Conservation (phyloP, 2,888 invertebrate genomes). For the Dicycla oo region DNA sequence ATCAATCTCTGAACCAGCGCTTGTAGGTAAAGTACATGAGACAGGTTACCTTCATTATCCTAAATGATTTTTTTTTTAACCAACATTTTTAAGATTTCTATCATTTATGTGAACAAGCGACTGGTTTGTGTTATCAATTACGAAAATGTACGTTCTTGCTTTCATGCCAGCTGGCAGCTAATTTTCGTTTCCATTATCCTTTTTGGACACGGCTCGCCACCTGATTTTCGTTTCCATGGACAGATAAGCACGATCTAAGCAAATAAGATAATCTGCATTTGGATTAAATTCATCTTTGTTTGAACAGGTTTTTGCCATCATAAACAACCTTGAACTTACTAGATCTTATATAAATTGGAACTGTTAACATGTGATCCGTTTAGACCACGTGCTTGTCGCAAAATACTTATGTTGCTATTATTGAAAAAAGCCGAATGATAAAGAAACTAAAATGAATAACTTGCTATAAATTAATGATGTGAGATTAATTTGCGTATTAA, state of each 20-base stretch:
- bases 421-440: no score
- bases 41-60: not conserved
- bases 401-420: no score
- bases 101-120: not conserved
- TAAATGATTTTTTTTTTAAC: not conserved
- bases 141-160: not conserved
- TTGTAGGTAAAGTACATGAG: not conserved
- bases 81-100: not conserved
- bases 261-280: slow-evolving; percentile 18
- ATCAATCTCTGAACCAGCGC: slow-evolving; percentile 4
- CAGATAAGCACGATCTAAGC: slow-evolving; percentile 7
- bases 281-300: slow-evolving; percentile 13
- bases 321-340: slow-evolving; percentile 27
- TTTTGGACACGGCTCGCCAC: not conserved
- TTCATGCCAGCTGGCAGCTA: not conserved
- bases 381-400: slow-evolving; percentile 3
- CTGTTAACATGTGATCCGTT: slow-evolving; percentile 11
- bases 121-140: not conserved
- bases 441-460: no score
- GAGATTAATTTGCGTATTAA: not conserved
- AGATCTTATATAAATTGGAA: slow-evolving; percentile 17
- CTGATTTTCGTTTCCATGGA: slow-evolving; percentile 22
- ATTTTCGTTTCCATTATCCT: not conserved
- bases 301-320: slow-evolving; percentile 28
- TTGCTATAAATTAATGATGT: slow-evolving; percentile 4